Evolutionary conservation across 2,888 invertebrate species (phyloP).

Genomic region (Chymomyza caudatula): DNA sequence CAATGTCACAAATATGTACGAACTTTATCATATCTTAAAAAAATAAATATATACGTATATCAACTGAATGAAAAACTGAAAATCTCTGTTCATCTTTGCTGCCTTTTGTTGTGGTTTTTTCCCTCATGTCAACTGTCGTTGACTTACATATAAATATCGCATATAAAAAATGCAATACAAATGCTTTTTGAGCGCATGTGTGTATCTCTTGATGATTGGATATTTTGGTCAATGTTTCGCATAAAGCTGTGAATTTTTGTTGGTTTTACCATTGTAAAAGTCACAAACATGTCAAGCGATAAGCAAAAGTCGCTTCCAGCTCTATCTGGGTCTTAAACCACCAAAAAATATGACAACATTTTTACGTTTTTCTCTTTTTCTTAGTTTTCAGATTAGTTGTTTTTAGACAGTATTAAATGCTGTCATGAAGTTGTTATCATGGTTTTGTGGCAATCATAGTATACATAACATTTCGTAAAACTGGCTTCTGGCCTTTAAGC

Average conservation of each 20-base stretch:
- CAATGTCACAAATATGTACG: not conserved
- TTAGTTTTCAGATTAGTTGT: slow-evolving; percentile 28
- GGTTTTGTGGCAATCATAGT: no score
- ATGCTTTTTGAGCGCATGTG: not conserved
- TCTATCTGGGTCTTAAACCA: slow-evolving; percentile 31
- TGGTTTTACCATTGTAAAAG: slow-evolving; percentile 28
- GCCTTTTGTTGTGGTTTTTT: slow-evolving; percentile 47
- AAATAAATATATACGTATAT: slow-evolving; percentile 1
- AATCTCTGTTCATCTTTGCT: slow-evolving; percentile 27
- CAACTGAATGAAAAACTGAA: slow-evolving; percentile 5
- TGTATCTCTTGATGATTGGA: no score
- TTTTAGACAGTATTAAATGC: slow-evolving; percentile 54
- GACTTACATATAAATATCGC: slow-evolving; percentile 40
- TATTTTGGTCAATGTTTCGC: not conserved
- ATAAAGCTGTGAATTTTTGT: not conserved
- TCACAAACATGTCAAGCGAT: slow-evolving; percentile 58
- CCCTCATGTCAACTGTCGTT: slow-evolving; percentile 9
- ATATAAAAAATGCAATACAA: slow-evolving; percentile 21
- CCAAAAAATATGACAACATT: slow-evolving; percentile 34
- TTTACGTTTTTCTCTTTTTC: not conserved
- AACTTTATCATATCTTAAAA: not conserved
- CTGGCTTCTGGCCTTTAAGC: no score
- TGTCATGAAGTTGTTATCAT: slow-evolving; percentile 38
- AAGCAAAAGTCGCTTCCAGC: slow-evolving; percentile 61
- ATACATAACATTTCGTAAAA: no score